Evolutionary conservation across 2,888 invertebrate genomes (phyloP).

Genomic region (Xestia ashworthii): DNA sequence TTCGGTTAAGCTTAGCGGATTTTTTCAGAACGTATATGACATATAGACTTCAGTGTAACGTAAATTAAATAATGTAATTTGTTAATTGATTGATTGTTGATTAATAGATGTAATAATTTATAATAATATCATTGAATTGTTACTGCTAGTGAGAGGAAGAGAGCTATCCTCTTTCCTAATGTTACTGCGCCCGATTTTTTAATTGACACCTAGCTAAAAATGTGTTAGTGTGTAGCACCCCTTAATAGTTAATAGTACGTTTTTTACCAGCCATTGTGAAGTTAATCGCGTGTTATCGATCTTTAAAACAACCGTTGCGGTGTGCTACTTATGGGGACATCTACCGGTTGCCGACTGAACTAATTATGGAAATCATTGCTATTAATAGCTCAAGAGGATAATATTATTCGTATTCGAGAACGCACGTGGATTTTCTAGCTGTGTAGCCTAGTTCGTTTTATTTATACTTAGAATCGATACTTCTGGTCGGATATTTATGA

Average conservation of each 20-base stretch:
- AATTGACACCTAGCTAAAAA: too few species aligned
- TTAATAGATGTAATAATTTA: too few species aligned
- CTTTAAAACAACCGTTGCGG: slow-evolving; percentile 30
- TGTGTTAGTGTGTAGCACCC: not conserved
- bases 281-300: slow-evolving; percentile 30
- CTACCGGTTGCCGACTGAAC: slow-evolving; percentile 43
- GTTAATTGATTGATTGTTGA: too few species aligned
- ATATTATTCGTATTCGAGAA: slow-evolving; percentile 16
- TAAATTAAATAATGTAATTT: too few species aligned
- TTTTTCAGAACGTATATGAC: not conserved
- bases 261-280: slow-evolving; percentile 37
- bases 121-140: too few species aligned
- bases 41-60: too few species aligned
- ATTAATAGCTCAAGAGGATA: slow-evolving; percentile 9
- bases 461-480: not conserved
- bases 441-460: not conserved
- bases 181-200: too few species aligned
- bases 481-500: not conserved
- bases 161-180: too few species aligned
- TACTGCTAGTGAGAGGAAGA: too few species aligned
- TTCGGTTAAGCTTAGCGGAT: not conserved
- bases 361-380: slow-evolving; percentile 29
- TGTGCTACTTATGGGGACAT: slow-evolving; percentile 46
- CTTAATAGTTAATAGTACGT: slow-evolving; percentile 20
- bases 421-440: slow-evolving; percentile 12